Evolutionary conservation across 2,888 invertebrate genomes (phyloP).

Genomic region (Perizoma flavofasciatum): DNA sequence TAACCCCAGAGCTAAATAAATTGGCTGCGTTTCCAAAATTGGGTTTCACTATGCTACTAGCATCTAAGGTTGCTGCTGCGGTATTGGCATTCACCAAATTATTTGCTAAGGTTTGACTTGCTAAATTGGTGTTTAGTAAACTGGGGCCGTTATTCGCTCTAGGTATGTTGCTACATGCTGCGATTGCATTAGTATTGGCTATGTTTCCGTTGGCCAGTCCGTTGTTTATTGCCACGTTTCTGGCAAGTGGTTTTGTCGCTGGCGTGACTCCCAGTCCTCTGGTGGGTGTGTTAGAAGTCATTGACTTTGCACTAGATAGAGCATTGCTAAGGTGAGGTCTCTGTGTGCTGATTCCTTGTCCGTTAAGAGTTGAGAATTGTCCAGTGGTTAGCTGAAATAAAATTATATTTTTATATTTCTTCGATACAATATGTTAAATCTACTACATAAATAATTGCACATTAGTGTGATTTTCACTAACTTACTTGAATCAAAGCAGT

Average conservation of each 20-base stretch:
- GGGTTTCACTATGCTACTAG: constrained; percentile 19
- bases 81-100: constrained; percentile 16
- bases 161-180: neutral
- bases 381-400: constrained; percentile 28
- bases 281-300: constrained; percentile 9
- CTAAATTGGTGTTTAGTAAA: constrained; percentile 8
- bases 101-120: constrained; percentile 15
- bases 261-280: constrained; percentile 6
- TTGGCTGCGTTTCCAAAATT: constrained; percentile 15
- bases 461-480: neutral
- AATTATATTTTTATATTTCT: neutral
- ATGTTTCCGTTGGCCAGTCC: constrained; percentile 17
- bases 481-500: constrained; percentile 31
- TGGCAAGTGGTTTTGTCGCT: constrained; percentile 14
- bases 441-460: neutral
- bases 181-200: constrained; percentile 7
- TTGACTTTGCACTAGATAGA: constrained; percentile 16
- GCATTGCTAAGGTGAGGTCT: constrained; percentile 2
- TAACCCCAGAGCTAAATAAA: constrained; percentile 2
- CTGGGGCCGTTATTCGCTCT: constrained; percentile 4
- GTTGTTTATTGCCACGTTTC: constrained; percentile 19
- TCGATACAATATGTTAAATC: neutral
- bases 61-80: constrained; percentile 6
- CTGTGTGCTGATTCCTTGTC: constrained; percentile 15
- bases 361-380: constrained; percentile 11